A percentile compares a stretch with the other conserved stretches of the same genome.
Evolutionary conservation across 92 coral and sea anemone genomes (phyloP).

Genomic region (Bergia sp.): DNA sequence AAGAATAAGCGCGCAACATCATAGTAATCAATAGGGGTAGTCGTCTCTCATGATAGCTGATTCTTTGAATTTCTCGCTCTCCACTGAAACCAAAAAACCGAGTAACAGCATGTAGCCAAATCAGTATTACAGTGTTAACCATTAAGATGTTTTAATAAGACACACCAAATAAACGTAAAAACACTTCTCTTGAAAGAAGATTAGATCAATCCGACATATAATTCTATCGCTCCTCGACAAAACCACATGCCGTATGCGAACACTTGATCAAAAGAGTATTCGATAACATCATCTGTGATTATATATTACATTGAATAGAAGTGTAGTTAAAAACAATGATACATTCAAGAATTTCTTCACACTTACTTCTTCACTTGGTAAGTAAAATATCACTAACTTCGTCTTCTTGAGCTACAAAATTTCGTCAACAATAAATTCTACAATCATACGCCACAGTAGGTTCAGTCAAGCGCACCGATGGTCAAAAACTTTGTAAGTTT

Average conservation of each 20-base stretch:
- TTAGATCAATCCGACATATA: too few species aligned
- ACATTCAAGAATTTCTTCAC: not conserved
- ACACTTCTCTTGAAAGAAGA: too few species aligned
- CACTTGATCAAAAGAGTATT: not conserved
- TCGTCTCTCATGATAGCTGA: too few species aligned
- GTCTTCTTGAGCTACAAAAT: not conserved
- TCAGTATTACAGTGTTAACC: too few species aligned
- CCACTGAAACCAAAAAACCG: not conserved
- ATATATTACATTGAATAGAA: not conserved
- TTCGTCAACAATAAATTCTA: not conserved
- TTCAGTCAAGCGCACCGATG: not conserved
- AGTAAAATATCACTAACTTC: not conserved
- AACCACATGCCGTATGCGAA: too few species aligned
- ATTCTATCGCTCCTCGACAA: too few species aligned
- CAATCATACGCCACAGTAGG: not conserved
- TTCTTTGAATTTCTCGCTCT: not conserved
- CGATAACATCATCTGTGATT: not conserved
- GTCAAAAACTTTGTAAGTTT: slow-evolving; percentile 1
- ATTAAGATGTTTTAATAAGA: too few species aligned
- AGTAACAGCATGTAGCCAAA: too few species aligned
- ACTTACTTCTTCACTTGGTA: slow-evolving; percentile 15
- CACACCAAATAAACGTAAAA: too few species aligned
- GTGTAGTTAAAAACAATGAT: not conserved
- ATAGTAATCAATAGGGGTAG: too few species aligned
- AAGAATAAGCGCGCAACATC: not conserved